Conservation (phyloP, 2,888 invertebrate species). For the Agonopterix subpropinquella region DNA sequence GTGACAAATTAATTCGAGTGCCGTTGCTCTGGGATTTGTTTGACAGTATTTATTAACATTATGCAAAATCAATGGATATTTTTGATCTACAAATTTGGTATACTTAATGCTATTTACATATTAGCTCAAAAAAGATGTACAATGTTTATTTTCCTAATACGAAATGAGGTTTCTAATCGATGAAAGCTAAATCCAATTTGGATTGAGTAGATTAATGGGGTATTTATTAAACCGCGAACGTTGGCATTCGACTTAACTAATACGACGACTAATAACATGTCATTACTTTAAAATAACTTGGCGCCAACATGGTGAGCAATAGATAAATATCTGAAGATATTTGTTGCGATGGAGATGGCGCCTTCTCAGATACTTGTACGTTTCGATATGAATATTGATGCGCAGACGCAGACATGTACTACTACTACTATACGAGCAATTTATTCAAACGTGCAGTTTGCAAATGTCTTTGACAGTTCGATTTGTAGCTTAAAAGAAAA, state of each 20-base stretch:
- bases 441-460: constrained; percentile 26
- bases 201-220: no score
- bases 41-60: constrained; percentile 1
- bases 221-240: no score
- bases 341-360: background rate
- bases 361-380: background rate
- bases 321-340: background rate
- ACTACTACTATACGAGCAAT: constrained; percentile 17
- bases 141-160: no score
- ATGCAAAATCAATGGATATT: constrained; percentile 5
- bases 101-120: background rate
- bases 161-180: background rate
- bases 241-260: background rate
- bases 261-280: background rate
- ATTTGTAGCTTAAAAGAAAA: constrained; percentile 45
- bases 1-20: constrained; percentile 17
- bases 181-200: no score
- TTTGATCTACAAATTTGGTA: constrained; percentile 2
- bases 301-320: constrained; percentile 1
- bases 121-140: background rate
- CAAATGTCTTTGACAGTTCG: constrained; percentile 24
- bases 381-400: constrained; percentile 22
- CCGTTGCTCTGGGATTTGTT: constrained; percentile 15
- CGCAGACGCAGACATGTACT: constrained; percentile 6
- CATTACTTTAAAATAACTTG: constrained; percentile 2